Conservation (phyloP, 2,113 vertebrate species). For the Oryzias javanicus region DNA sequence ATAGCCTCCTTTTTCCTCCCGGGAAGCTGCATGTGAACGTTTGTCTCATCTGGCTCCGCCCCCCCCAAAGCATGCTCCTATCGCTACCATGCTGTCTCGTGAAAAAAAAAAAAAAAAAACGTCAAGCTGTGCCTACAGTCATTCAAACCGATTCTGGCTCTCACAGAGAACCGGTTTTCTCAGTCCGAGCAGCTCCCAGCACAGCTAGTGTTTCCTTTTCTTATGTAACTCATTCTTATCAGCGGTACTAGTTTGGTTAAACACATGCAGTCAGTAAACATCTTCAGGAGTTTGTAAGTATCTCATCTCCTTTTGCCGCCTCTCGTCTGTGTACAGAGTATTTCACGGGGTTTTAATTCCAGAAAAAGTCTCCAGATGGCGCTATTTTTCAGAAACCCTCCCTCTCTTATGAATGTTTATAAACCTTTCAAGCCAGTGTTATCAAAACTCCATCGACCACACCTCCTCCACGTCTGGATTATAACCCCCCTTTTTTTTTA, state of each 20-base stretch:
- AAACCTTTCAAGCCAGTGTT: conserved; percentile 71
- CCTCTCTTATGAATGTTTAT: conserved; percentile 67
- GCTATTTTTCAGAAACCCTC: conserved; percentile 58
- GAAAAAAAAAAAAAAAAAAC: conserved; percentile 24
- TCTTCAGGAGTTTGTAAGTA: conserved; percentile 48
- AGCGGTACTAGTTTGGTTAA: conserved; percentile 48
- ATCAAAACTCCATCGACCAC: conserved; percentile 45
- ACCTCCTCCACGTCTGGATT: conserved; percentile 17
- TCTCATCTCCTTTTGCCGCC: conserved; percentile 18
- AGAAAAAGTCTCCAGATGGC: conserved; percentile 20
- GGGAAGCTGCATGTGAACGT: conserved; percentile 75
- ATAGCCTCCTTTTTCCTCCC: conserved; percentile 40
- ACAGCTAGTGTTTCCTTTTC: conserved; percentile 34
- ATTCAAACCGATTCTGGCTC: conserved; percentile 53
- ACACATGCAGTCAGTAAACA: conserved; percentile 35
- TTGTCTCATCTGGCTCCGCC: conserved; percentile 44
- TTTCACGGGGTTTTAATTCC: conserved; percentile 46
- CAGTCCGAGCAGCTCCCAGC: conserved; percentile 53
- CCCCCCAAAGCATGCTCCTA: conserved; percentile 67
- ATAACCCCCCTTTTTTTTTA: conserved; percentile 16
- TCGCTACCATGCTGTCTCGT: conserved; percentile 61
- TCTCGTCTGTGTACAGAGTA: conserved; percentile 54
- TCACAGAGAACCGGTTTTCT: conserved; percentile 36
- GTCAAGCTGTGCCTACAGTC: conserved; percentile 65
- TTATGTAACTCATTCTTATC: neutral